A percentile compares a stretch with the other conserved stretches of the same genome.
phyloP scores from a whole-genome alignment of 2,888 invertebrate genomes.

The Oegoconia quadripuncta region DNA sequence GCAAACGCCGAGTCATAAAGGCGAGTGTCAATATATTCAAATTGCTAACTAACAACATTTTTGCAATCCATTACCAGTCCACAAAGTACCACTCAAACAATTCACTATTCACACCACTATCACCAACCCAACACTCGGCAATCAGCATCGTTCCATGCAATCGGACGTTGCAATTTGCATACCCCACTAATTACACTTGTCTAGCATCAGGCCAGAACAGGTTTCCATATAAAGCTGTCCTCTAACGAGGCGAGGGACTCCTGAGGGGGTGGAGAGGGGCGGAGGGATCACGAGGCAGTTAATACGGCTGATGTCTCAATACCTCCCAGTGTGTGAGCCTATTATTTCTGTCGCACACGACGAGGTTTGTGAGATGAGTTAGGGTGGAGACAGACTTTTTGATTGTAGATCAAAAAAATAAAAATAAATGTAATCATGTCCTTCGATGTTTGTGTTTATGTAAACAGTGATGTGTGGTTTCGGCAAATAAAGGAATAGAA shows the following conservation, averaged over 20 bases:
- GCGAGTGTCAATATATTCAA: too few species aligned
- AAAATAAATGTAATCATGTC: too few species aligned
- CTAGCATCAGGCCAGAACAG: slow-evolving; percentile 27
- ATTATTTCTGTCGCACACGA: slow-evolving; percentile 77
- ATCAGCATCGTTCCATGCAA: too few species aligned
- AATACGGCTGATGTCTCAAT: slow-evolving; percentile 78
- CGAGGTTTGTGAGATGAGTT: slow-evolving; percentile 33
- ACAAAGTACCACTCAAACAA: too few species aligned
- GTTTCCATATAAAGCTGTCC: slow-evolving; percentile 18
- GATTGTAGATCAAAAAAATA: too few species aligned
- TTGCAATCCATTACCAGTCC: too few species aligned
- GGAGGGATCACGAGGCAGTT: slow-evolving; percentile 39
- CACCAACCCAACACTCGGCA: too few species aligned
- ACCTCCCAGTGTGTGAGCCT: slow-evolving; percentile 76
- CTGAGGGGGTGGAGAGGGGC: slow-evolving; percentile 13
- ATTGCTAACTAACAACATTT: too few species aligned
- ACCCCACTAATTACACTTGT: slow-evolving; percentile 30
- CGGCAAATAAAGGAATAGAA: too few species aligned
- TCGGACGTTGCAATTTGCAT: slow-evolving; percentile 34
- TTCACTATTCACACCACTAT: slow-evolving; percentile 2
- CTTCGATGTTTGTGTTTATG: too few species aligned
- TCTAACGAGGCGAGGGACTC: slow-evolving; percentile 6
- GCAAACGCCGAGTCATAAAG: too few species aligned
- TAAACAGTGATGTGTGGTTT: too few species aligned
- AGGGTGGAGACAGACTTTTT: slow-evolving; percentile 34